phyloP scores from a whole-genome alignment of 2,113 vertebrate species.

The Sula dactylatra region DNA sequence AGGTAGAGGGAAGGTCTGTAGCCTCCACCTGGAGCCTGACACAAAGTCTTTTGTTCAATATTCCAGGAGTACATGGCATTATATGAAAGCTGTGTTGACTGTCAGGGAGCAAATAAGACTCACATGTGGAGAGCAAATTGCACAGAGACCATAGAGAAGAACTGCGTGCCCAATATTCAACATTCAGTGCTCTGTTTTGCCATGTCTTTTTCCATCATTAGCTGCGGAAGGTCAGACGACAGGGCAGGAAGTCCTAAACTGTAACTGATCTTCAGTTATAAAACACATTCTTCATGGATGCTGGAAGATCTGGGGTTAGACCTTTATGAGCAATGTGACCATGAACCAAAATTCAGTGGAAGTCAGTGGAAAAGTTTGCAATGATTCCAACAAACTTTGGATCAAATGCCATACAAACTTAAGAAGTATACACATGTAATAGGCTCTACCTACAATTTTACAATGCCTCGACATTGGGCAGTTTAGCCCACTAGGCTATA shows the following conservation, averaged over 20 bases:
- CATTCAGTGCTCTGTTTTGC: background rate
- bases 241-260: background rate
- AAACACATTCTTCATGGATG: background rate
- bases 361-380: background rate
- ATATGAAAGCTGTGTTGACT: background rate
- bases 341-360: background rate
- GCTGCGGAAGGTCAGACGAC: background rate
- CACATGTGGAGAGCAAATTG: background rate
- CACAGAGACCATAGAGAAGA: background rate
- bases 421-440: background rate
- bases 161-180: accelerated
- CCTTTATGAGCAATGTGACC: background rate
- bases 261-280: background rate
- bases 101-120: background rate
- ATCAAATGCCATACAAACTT: background rate
- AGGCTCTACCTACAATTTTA: background rate
- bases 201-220: background rate
- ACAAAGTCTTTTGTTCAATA: background rate
- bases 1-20: background rate
- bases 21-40: background rate
- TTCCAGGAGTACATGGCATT: background rate
- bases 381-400: background rate
- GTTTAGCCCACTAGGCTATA: background rate
- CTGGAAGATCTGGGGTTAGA: background rate
- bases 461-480: background rate